Base-by-base conservation (phyloP, 2,888 invertebrate genomes). In the Drosophila vallismaia region DNA sequence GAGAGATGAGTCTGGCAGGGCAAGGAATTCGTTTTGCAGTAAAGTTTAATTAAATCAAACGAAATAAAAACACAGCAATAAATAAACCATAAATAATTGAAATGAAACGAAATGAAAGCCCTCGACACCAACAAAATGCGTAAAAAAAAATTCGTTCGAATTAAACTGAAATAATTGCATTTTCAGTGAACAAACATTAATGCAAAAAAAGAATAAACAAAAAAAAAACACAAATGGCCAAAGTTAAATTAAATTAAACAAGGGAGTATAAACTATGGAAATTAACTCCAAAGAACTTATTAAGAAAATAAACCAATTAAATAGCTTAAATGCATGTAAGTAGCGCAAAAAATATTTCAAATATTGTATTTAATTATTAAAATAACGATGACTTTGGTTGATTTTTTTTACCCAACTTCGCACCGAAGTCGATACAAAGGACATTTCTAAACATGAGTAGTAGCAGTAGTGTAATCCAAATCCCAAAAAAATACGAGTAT, bases 391-490 rank as follows among this genome's bases (percentile, higher is more conserved):
- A 66, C 58, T 19, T 71, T 60, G 54, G 67, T 77, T 84, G 36
- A 50, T 52, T 60, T 81, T 74, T 14, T 69, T 70, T 72, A 69
- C 75, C 56, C 31, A 62, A 67, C 68, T 77, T 76, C 69, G 54
- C 56, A 60, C 33, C 49, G 67, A 75, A 71, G 66, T 51, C 57
- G 54, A 70, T 24, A 53, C 56, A 67, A 79, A 77, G 73, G 71
- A 81, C 53, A 80, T 76, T 81, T 81, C 76, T 76, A 82, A 74
- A 73, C 69, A 67, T 75, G 55, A 46, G 74, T 82, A 85, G 77
- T 74, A 29, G 60, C 63, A 55, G 54, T 82, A 79, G 74, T 10
- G n/a, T 71, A 72, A 58, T 59, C 49, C n/a, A 8, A 57, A 26
- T 38, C 53, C 48, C 52, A 29, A 38, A 44, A 50, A 54, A 59